Evolutionary conservation across 2,797 vertebrate species (phyloP).

Genomic region (Holocentrus rufus): DNA sequence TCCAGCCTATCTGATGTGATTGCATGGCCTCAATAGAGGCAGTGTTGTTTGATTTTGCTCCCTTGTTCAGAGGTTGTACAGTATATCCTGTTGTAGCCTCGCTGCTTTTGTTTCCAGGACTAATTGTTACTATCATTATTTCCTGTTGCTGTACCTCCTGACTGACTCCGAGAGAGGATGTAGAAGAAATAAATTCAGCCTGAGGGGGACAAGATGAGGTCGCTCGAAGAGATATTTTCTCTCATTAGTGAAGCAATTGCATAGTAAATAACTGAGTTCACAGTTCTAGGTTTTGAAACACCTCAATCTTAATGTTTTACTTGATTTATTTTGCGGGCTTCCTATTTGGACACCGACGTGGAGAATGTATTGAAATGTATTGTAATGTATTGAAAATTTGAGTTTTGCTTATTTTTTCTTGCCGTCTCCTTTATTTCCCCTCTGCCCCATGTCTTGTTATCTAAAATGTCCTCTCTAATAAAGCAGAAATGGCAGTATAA

Average conservation of each 20-base stretch:
- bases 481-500: background rate
- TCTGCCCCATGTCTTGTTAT: background rate
- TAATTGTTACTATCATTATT: conserved; percentile 70
- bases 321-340: background rate
- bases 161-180: conserved; percentile 40
- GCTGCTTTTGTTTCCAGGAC: conserved; percentile 63
- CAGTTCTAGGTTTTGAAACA: too few species aligned
- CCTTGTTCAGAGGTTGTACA: conserved; percentile 48
- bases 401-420: background rate
- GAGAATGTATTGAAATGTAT: background rate
- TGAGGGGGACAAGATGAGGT: conserved; percentile 31
- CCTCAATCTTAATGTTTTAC: too few species aligned
- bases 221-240: background rate
- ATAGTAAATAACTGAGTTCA: conserved; percentile 8
- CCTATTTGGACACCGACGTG: background rate
- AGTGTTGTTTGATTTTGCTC: conserved; percentile 70
- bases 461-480: background rate
- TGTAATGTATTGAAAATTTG: background rate
- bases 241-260: conserved; percentile 9
- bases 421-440: background rate
- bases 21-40: conserved; percentile 69
- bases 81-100: conserved; percentile 57
- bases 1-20: conserved; percentile 73
- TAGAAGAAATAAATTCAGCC: conserved; percentile 42
- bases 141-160: conserved; percentile 49